phyloP scores from a whole-genome alignment of 2,797 vertebrate species.

The Myotis daubentonii region DNA sequence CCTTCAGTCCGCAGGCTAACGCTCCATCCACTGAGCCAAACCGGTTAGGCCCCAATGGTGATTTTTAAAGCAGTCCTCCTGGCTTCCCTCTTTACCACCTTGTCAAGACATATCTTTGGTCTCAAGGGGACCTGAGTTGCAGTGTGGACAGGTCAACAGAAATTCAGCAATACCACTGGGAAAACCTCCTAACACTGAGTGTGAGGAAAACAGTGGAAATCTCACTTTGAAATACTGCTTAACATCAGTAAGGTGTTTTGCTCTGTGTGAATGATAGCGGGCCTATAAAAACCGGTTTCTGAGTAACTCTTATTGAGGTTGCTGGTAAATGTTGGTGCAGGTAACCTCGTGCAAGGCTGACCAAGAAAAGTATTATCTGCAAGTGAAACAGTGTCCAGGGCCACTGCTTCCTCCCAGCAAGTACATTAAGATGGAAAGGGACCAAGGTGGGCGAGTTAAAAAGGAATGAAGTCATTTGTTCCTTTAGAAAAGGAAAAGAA shows the following conservation, averaged over 20 bases:
- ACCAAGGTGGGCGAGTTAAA: neutral
- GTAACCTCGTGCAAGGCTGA: neutral
- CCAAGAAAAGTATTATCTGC: neutral
- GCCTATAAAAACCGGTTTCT: conserved; percentile 21
- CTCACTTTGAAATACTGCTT: neutral
- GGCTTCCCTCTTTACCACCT: neutral
- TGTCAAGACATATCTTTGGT: neutral
- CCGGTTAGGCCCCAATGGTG: neutral
- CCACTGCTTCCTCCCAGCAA: neutral
- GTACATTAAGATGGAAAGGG: neutral
- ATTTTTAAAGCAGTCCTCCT: neutral
- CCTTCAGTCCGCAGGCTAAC: no score
- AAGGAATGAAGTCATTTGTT: conserved; percentile 42
- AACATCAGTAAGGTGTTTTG: conserved; percentile 10
- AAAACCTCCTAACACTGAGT: neutral
- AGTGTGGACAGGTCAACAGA: neutral
- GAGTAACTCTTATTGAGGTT: neutral
- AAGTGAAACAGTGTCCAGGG: neutral
- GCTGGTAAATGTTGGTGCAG: neutral
- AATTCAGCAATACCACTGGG: conserved; percentile 15
- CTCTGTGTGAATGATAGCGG: neutral
- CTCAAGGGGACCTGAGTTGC: neutral
- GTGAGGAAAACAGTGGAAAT: conserved; percentile 1
- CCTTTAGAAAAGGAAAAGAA: neutral
- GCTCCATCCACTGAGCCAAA: no score